A percentile compares a stretch with the other conserved stretches of the same genome.
Evolutionary conservation across 2,113 vertebrate species (phyloP).

Genomic region (Choloepus hoffmanni): DNA sequence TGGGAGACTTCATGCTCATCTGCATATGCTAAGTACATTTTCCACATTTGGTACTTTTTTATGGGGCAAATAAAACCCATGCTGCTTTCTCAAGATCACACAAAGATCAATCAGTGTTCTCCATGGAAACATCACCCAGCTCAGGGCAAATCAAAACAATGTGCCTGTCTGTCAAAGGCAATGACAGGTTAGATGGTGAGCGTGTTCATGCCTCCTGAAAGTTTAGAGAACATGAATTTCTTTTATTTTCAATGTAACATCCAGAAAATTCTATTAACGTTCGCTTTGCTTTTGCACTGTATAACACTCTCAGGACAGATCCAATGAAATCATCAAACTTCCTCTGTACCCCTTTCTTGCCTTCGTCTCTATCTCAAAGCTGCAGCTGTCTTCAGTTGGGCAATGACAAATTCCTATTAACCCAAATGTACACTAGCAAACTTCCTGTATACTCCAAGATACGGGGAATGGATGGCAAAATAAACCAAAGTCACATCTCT

Average conservation of each 20-base stretch:
- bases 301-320: constrained; percentile 37
- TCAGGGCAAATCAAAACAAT: constrained; percentile 55
- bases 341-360: not conserved
- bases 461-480: constrained; percentile 11
- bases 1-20: constrained; percentile 9
- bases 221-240: constrained; percentile 22
- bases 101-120: constrained; percentile 74
- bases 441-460: constrained; percentile 30
- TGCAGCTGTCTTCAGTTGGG: constrained; percentile 32
- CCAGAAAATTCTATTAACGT: constrained; percentile 41
- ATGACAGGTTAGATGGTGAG: constrained; percentile 15
- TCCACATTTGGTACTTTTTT: constrained; percentile 76
- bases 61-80: constrained; percentile 74
- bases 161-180: constrained; percentile 35
- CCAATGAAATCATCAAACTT: not conserved
- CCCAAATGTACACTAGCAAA: constrained; percentile 44
- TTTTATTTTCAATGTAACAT: not conserved
- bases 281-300: constrained; percentile 43
- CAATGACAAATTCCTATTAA: constrained; percentile 40
- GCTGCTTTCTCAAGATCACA: constrained; percentile 70
- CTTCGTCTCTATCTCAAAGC: constrained; percentile 36
- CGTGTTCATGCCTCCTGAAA: constrained; percentile 41
- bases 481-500: constrained; percentile 46
- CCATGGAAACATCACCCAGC: constrained; percentile 63
- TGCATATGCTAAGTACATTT: constrained; percentile 76